phyloP scores from a whole-genome alignment of 2,113 vertebrate genomes.

The Tamias sibiricus region DNA sequence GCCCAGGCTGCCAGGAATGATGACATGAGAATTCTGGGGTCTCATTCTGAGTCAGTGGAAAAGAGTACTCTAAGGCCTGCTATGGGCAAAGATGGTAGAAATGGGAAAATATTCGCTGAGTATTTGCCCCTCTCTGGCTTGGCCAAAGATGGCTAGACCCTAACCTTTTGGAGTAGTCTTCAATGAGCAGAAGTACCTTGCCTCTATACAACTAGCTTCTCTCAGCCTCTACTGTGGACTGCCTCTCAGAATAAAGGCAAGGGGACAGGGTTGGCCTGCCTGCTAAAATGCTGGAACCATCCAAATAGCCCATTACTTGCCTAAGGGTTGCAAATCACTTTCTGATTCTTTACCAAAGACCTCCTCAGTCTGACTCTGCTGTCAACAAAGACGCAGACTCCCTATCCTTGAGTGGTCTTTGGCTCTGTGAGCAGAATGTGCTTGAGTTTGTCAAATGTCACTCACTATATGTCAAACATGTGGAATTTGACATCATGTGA shows the following conservation, averaged over 20 bases:
- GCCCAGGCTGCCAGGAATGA: not conserved
- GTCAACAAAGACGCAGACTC: slow-evolving; percentile 16
- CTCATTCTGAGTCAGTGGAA: not conserved
- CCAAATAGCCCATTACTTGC: not conserved
- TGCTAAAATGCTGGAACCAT: slow-evolving; percentile 37
- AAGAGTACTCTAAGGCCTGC: not conserved
- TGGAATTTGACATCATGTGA: slow-evolving; percentile 63
- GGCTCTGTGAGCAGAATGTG: slow-evolving; percentile 52
- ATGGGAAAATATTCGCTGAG: not conserved
- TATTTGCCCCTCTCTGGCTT: slow-evolving; percentile 1
- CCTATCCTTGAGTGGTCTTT: slow-evolving; percentile 32
- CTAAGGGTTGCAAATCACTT: slow-evolving; percentile 1
- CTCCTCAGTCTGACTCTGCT: not conserved
- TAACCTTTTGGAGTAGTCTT: slow-evolving; percentile 19
- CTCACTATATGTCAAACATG: slow-evolving; percentile 62
- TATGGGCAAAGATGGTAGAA: not conserved
- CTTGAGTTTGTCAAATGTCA: slow-evolving; percentile 70
- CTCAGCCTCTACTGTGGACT: not conserved
- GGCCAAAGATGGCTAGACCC: not conserved
- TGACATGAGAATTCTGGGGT: slow-evolving; percentile 27
- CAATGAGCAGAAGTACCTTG: not conserved
- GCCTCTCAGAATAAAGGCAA: not conserved
- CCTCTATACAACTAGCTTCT: not conserved
- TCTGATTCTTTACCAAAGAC: slow-evolving; percentile 36
- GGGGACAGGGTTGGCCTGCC: not conserved